phyloP scores from a whole-genome alignment of 2,113 vertebrate species.

The Lynx canadensis region DNA sequence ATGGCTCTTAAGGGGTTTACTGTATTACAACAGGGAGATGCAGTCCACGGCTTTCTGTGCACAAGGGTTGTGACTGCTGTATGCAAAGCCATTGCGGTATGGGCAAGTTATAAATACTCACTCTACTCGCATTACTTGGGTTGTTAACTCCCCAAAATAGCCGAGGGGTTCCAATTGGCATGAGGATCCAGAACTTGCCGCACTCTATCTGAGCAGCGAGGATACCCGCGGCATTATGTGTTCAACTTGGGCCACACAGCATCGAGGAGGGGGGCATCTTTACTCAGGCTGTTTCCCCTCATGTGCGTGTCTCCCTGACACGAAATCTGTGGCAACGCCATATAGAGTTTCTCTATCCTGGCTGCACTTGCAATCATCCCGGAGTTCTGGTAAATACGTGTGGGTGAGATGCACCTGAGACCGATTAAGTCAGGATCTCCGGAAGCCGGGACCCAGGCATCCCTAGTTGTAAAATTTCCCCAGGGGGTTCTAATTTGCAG shows the following conservation, averaged over 20 bases:
- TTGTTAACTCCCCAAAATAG: background rate
- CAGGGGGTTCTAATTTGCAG: background rate
- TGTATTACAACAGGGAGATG: no score
- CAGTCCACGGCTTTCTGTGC: background rate
- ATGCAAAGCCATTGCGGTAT: fast-evolving
- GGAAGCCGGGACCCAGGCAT: background rate
- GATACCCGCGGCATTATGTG: fast-evolving
- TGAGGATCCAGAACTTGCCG: background rate
- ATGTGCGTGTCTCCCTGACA: background rate
- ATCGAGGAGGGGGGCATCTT: background rate
- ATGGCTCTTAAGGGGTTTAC: background rate
- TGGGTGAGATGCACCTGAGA: background rate
- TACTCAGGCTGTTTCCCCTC: background rate
- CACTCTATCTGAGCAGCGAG: background rate
- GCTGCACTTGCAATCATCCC: background rate
- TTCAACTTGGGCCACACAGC: background rate
- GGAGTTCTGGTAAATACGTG: background rate
- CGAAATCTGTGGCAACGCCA: background rate
- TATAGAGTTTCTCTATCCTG: background rate
- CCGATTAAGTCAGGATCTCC: no score
- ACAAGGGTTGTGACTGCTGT: background rate
- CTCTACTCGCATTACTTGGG: background rate
- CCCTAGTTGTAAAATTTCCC: background rate
- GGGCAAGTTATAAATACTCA: background rate
- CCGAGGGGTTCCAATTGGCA: background rate